Conservation (phyloP, 2,113 vertebrate genomes). For the Galeopterus variegatus region DNA sequence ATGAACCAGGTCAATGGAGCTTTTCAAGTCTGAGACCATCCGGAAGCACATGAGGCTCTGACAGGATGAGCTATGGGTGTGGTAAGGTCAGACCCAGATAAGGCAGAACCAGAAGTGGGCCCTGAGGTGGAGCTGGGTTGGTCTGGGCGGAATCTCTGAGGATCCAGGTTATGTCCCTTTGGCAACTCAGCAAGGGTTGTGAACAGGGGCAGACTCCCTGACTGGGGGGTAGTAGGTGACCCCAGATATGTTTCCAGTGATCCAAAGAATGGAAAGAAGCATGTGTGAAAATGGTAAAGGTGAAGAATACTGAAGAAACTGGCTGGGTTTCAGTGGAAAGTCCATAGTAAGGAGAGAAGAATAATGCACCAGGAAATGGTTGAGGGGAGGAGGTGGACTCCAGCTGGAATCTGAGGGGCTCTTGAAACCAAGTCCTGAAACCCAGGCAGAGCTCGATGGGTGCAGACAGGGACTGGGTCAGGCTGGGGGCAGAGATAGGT, state of each 20-base stretch:
- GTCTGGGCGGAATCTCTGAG: background rate
- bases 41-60: background rate
- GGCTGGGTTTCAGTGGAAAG: background rate
- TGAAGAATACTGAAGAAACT: background rate
- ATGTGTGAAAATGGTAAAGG: background rate
- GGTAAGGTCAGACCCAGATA: background rate
- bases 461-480: background rate
- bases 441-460: background rate
- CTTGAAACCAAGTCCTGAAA: background rate
- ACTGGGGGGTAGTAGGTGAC: background rate
- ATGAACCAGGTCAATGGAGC: background rate
- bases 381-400: background rate
- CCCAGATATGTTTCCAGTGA: background rate
- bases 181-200: background rate
- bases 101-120: background rate
- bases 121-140: background rate
- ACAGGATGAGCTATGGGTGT: background rate
- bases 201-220: background rate
- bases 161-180: background rate
- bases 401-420: background rate
- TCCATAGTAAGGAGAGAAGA: background rate
- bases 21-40: background rate
- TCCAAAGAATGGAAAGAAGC: background rate
- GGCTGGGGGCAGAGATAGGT: background rate
- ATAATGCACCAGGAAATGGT: background rate